phyloP scores from a whole-genome alignment of 2,888 invertebrate genomes.

The Ochropacha duplaris region DNA sequence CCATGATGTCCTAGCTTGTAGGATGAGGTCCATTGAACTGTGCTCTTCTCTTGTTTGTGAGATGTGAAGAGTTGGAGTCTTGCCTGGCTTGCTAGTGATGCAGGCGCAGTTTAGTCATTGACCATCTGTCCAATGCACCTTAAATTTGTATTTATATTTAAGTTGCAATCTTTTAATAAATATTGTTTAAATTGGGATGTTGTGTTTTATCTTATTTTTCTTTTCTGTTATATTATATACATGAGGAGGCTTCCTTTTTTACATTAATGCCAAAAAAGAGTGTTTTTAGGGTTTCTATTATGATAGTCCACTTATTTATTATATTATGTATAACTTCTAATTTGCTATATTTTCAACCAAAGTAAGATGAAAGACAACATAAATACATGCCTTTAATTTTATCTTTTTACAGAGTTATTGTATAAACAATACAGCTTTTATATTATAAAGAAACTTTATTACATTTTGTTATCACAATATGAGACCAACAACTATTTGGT shows the following conservation, averaged over 20 bases:
- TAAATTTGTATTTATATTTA: conserved; percentile 50
- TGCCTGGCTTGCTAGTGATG: conserved; percentile 61
- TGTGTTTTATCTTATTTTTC: background rate
- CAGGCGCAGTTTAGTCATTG: conserved; percentile 63
- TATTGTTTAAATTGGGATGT: conserved; percentile 28
- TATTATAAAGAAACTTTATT: conserved; percentile 28
- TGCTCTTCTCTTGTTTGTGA: conserved; percentile 71
- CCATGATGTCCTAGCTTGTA: conserved; percentile 54
- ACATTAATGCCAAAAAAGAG: no score
- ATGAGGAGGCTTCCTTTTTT: background rate
- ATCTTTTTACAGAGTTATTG: conserved; percentile 16
- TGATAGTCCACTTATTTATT: no score
- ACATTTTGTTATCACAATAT: conserved; percentile 63
- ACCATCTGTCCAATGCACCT: conserved; percentile 65
- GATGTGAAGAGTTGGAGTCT: conserved; percentile 78
- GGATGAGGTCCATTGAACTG: conserved; percentile 74
- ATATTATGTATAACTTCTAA: no score
- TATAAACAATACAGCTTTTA: conserved; percentile 21
- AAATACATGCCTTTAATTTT: conserved; percentile 15
- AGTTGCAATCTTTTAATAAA: conserved; percentile 53
- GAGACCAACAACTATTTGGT: conserved; percentile 59
- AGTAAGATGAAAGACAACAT: background rate
- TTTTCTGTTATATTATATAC: background rate
- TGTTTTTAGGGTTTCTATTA: no score
- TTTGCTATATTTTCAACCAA: no score